Evolutionary conservation across 2,888 invertebrate species (phyloP).

Genomic region (Pammene aurita): DNA sequence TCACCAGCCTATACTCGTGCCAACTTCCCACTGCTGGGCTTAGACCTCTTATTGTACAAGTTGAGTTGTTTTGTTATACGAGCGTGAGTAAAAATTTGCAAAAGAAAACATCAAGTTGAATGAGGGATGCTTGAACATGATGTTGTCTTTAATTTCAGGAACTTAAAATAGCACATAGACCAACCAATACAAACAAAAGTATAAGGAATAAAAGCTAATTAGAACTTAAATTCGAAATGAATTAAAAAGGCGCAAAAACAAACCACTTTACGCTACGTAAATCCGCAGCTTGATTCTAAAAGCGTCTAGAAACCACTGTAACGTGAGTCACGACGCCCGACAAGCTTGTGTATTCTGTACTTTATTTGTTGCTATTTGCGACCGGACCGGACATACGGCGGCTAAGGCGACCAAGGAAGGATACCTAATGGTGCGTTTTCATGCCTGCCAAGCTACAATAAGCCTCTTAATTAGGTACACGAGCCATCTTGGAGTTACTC

Average conservation of each 20-base stretch:
- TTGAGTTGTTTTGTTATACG: too few species aligned
- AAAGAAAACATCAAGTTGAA: too few species aligned
- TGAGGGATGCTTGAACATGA: too few species aligned
- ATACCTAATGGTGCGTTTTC: neutral
- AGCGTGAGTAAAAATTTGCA: too few species aligned
- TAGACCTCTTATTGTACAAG: too few species aligned
- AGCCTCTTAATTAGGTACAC: too few species aligned
- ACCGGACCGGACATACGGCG: neutral
- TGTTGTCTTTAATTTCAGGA: too few species aligned
- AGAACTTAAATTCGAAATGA: neutral
- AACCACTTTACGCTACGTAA: neutral
- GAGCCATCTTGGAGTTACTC: too few species aligned
- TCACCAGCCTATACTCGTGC: too few species aligned
- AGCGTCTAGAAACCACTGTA: conserved; percentile 37
- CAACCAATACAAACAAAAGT: neutral
- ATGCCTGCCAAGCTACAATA: neutral
- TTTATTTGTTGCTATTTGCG: conserved; percentile 28
- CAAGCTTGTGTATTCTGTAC: conserved; percentile 24
- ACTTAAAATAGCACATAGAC: too few species aligned
- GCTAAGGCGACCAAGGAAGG: neutral
- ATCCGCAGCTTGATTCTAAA: conserved; percentile 28
- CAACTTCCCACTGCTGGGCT: too few species aligned
- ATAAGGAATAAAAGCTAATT: neutral
- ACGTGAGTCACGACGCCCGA: conserved; percentile 30
- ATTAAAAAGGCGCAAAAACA: neutral